A percentile compares a stretch with the other conserved stretches of the same genome.
Conservation (phyloP, 2,113 vertebrate species). For the Mystacornis crossleyi region DNA sequence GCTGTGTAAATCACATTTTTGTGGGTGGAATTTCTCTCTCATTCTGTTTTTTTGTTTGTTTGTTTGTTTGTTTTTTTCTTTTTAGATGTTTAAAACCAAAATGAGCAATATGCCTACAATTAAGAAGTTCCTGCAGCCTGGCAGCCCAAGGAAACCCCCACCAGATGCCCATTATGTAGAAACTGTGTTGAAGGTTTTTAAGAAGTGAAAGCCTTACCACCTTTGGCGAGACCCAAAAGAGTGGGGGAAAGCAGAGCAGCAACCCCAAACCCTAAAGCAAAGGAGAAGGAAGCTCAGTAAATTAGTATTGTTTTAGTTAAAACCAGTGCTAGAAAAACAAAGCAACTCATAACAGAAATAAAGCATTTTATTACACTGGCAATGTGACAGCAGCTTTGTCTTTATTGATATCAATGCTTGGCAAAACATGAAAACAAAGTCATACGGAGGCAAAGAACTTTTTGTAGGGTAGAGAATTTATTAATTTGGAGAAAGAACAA, state of each 20-base stretch:
- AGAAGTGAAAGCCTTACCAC: background rate
- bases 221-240: background rate
- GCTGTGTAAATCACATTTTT: background rate
- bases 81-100: conserved; percentile 85
- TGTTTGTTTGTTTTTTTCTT: background rate
- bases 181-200: conserved; percentile 69
- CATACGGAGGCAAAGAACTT: background rate
- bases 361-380: background rate
- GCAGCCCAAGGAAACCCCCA: conserved; percentile 82
- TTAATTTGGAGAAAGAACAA: background rate
- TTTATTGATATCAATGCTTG: background rate
- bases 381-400: background rate
- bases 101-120: conserved; percentile 79
- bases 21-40: background rate
- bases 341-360: background rate
- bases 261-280: background rate
- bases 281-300: background rate
- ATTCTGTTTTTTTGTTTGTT: background rate
- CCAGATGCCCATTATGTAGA: conserved; percentile 78
- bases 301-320: background rate
- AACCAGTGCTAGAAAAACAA: background rate
- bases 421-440: background rate
- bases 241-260: background rate
- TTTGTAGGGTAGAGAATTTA: background rate
- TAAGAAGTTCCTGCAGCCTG: conserved; percentile 84